Conservation (phyloP, 1,140 invertebrate genomes). For the Aphis gossypii region DNA sequence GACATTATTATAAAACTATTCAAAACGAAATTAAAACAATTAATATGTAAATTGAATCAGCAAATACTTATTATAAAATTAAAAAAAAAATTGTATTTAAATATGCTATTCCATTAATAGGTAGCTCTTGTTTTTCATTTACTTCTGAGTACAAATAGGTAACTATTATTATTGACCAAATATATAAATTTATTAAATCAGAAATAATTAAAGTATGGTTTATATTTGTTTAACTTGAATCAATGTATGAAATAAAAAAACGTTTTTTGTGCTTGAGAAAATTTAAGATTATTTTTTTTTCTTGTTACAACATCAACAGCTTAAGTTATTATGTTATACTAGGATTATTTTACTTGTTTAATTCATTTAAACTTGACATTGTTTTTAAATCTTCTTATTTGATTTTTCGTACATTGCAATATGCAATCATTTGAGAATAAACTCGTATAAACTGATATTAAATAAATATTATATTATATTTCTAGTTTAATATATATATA, state of each 20-base stretch:
- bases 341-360: too few species aligned
- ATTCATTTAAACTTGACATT: background rate
- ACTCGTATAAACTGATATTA: background rate
- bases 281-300: too few species aligned
- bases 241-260: background rate
- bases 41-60: too few species aligned
- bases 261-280: background rate
- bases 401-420: background rate
- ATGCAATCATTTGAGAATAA: background rate
- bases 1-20: too few species aligned
- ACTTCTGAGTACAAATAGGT: too few species aligned
- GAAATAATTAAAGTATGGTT: background rate
- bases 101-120: too few species aligned
- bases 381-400: background rate
- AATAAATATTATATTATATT: background rate
- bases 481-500: background rate
- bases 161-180: background rate
- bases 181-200: background rate
- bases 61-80: too few species aligned
- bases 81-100: too few species aligned
- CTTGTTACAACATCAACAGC: too few species aligned
- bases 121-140: too few species aligned
- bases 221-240: background rate
- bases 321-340: too few species aligned
- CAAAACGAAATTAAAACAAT: too few species aligned